Conservation (phyloP, 2,113 vertebrate species). For the Pampusana beccarii region DNA sequence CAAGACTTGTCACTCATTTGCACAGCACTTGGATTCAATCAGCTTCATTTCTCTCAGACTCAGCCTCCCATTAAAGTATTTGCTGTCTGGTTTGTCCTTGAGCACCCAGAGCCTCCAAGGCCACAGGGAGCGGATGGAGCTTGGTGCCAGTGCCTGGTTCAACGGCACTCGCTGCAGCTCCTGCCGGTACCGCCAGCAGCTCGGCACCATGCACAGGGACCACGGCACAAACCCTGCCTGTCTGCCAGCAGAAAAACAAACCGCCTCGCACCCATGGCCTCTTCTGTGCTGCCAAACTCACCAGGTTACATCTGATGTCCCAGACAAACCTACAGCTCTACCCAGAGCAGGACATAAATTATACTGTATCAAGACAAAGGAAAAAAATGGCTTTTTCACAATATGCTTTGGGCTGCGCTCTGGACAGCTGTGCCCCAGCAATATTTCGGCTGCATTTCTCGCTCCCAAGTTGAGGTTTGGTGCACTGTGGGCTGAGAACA, state of each 20-base stretch:
- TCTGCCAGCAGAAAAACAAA: background rate
- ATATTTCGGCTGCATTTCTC: background rate
- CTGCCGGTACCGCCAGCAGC: fast-evolving
- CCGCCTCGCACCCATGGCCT: fast-evolving
- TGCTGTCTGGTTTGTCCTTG: background rate
- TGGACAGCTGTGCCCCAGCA: background rate
- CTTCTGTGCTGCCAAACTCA: background rate
- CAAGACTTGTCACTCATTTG: background rate
- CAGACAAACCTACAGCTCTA: no score
- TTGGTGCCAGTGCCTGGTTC: background rate
- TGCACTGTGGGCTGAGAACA: background rate
- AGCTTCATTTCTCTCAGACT: background rate
- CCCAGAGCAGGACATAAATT: background rate
- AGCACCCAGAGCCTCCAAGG: background rate
- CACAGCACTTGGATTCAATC: background rate
- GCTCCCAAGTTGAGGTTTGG: background rate
- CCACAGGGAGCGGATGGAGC: fast-evolving
- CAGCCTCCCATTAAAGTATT: background rate
- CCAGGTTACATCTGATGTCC: background rate
- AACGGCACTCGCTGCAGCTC: background rate
- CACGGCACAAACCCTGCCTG: fast-evolving
- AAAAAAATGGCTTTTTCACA: background rate
- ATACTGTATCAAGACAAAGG: background rate
- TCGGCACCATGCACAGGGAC: fast-evolving
- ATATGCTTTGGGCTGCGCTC: fast-evolving